Evolutionary conservation across 2,888 invertebrate genomes (phyloP), one percentile per base, ranked within the genome.

Genomic region (Metacarcinus magister): DNA sequence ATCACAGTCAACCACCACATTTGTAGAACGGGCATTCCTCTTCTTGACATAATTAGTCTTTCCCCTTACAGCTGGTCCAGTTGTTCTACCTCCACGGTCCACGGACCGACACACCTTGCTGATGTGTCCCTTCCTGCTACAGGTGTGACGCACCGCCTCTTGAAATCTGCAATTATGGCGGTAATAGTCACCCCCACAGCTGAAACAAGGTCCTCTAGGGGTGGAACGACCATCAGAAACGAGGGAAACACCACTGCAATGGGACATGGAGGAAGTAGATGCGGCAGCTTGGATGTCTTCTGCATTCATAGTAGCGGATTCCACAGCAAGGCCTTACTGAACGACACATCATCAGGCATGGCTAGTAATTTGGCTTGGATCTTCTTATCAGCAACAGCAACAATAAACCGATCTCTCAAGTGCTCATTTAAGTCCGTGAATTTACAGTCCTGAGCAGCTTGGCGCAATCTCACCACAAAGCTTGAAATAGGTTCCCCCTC

Each of bases 21-120:
- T n/a, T 46, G 92, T 92, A 39, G 92, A 39, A 92, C 92, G 19
- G 23, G 90, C 0, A 90, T 43, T 2, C 19, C 19, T 90, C 28
- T 90, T 90, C 90, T 90, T 90, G 13, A 39, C 43, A 19, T 0
- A 39, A 39, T 5, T 39, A 90, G 10, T 39, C 19, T 90, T 39
- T 7, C 43, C 39, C 39, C 13, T 87, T n/a, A 32, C 39, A 90
- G 90, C 39, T 90, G 32, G 39, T 39, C 43, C 43, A 43, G 7
- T 16, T 44, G 43, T 28, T 5, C 10, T 32, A 19, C 43, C 39
- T 39, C 43, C 39, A 19, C 43, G 90, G 39, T 28, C 87, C 32
- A 13, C 28, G 3, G 5, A n/a, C n/a, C 87, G 87, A 87, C 87
- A 90, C 90, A 90, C 39, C 90, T 90, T 90, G 90, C 90, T 90